phyloP scores from a whole-genome alignment of 1,140 invertebrate species.

The Battus philenor region DNA sequence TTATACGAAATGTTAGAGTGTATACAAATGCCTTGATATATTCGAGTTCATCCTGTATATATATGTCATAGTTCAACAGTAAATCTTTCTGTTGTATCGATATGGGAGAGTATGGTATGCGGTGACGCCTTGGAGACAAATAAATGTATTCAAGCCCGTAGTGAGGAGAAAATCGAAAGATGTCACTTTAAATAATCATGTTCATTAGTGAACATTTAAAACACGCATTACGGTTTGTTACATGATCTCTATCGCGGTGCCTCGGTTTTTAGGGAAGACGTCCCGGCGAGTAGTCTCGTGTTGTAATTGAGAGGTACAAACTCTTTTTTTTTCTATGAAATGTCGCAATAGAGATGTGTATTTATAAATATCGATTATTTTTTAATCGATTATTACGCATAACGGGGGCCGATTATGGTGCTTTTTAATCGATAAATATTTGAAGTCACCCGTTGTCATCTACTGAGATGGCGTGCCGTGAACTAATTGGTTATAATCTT shows the following conservation, averaged over 20 bases:
- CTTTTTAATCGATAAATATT: constrained; percentile 43
- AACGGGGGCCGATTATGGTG: constrained; percentile 38
- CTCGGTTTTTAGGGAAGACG: constrained; percentile 51
- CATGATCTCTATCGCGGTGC: constrained; percentile 60
- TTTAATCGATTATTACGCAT: too few relatives aligned
- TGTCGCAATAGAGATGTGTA: constrained; percentile 59
- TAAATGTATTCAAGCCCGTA: constrained; percentile 39
- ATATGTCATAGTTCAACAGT: constrained; percentile 48
- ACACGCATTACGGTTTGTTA: constrained; percentile 64
- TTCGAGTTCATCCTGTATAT: constrained; percentile 25
- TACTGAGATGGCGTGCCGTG: constrained; percentile 51
- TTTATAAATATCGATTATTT: too few relatives aligned
- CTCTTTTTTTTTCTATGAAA: constrained; percentile 42
- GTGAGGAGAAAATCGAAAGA: constrained; percentile 60
- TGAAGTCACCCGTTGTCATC: constrained; percentile 45
- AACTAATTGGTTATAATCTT: constrained; percentile 60
- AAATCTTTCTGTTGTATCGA: constrained; percentile 32
- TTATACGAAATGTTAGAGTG: too few relatives aligned
- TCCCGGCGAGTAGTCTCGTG: too few relatives aligned
- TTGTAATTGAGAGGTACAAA: constrained; percentile 64
- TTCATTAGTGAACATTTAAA: constrained; percentile 74
- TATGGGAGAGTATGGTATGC: constrained; percentile 30
- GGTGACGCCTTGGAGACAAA: constrained; percentile 30
- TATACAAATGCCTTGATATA: too few relatives aligned
- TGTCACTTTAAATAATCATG: constrained; percentile 73